These are phyloP conservation scores for Spodoptera littoralis DNA, from an alignment of 2,888 invertebrate genomes.

Conservation along the genomic window DNA sequence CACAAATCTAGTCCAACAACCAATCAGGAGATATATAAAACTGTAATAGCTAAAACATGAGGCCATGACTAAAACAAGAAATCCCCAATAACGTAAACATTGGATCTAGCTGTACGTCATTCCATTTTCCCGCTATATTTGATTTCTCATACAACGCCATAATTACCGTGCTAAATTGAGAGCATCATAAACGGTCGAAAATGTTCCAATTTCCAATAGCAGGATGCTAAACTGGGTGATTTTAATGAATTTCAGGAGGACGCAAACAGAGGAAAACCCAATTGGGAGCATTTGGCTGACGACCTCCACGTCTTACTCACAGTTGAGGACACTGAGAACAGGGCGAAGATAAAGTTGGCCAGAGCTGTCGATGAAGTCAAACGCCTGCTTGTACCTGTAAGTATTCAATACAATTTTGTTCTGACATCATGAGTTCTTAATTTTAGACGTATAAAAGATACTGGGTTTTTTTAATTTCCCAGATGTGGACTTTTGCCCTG, in stretches of 20 bases:
- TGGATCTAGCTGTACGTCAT: slow-evolving; percentile 28
- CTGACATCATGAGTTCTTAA: no score
- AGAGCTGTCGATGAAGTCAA: slow-evolving; percentile 99
- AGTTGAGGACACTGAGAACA: slow-evolving; percentile 99
- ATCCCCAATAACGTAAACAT: slow-evolving; percentile 23
- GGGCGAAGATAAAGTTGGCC: slow-evolving; percentile 97
- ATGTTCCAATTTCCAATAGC: slow-evolving; percentile 22
- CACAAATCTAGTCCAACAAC: slow-evolving; percentile 8
- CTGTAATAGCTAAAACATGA: slow-evolving; percentile 7
- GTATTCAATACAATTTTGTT: slow-evolving; percentile 65
- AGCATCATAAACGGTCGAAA: slow-evolving; percentile 29
- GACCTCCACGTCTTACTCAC: slow-evolving; percentile 99
- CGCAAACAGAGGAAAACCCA: slow-evolving; percentile 99
- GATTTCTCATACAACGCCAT: slow-evolving; percentile 43
- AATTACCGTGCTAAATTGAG: slow-evolving; percentile 45
- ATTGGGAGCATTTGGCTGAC: slow-evolving; percentile 99
- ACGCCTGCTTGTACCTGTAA: slow-evolving; percentile 98
- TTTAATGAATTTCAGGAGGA: slow-evolving; percentile 93
- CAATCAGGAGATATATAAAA: slow-evolving; percentile 3
- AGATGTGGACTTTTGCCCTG: no score
- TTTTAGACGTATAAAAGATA: no score
- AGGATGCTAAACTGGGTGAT: slow-evolving; percentile 28
- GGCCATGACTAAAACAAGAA: slow-evolving; percentile 19
- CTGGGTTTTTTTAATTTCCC: no score
- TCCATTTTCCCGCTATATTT: slow-evolving; percentile 44